These are phyloP conservation scores for Lamellibrachia columna DNA, from an alignment of 2,888 invertebrate species.

Conservation along the genomic window DNA sequence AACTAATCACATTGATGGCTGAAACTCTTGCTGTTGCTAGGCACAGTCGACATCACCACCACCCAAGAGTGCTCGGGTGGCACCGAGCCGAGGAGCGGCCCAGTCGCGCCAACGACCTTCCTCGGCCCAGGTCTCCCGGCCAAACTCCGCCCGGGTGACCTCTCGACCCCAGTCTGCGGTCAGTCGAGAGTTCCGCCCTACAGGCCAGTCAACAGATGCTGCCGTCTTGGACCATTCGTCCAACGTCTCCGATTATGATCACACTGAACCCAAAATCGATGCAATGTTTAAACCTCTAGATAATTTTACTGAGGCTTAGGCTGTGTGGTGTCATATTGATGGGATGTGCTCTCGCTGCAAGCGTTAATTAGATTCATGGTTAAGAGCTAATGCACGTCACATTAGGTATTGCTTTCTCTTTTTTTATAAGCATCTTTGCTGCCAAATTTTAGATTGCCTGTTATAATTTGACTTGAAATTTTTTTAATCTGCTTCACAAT, in stretches of 20 bases:
- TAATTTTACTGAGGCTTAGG: neutral
- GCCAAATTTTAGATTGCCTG: neutral
- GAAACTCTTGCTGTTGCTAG: neutral
- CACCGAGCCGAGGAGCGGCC: neutral
- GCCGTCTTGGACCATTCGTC: neutral
- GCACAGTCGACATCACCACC: neutral
- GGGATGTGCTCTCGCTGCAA: neutral
- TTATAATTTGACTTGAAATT: neutral
- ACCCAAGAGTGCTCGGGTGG: neutral
- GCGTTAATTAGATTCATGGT: neutral
- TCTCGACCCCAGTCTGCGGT: slow-evolving; percentile 20
- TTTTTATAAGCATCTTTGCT: neutral
- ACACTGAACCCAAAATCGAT: neutral
- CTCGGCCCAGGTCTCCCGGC: slow-evolving; percentile 8
- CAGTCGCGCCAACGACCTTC: neutral
- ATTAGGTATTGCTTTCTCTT: neutral
- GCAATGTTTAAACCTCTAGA: neutral
- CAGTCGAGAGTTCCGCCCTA: neutral
- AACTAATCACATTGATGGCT: neutral
- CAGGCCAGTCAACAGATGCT: neutral
- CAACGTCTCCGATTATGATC: neutral
- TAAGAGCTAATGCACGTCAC: neutral
- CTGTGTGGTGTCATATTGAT: neutral
- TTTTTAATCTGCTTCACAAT: neutral
- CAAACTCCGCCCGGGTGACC: slow-evolving; percentile 1